phyloP scores from a whole-genome alignment of 2,888 invertebrate genomes.

The Phengaris arion region DNA sequence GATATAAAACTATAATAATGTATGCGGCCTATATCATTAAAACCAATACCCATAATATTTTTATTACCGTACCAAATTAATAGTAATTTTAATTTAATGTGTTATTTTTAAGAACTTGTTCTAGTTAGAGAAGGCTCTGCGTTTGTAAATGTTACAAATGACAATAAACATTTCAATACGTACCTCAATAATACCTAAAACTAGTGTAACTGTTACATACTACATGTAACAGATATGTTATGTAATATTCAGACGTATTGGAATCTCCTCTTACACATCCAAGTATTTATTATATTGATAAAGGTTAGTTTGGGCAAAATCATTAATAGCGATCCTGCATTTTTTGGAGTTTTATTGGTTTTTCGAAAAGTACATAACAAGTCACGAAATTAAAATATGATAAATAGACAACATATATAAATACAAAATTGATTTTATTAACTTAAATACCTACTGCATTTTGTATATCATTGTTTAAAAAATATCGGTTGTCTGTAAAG shows the following conservation, averaged over 20 bases:
- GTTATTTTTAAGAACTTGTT: slow-evolving; percentile 28
- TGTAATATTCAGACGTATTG: neutral
- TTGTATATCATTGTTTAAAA: too few species aligned
- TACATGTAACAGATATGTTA: neutral
- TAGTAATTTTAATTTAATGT: slow-evolving; percentile 11
- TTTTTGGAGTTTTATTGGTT: too few species aligned
- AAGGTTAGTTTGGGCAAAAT: neutral
- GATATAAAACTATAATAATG: neutral
- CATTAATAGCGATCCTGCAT: too few species aligned
- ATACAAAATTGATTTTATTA: too few species aligned
- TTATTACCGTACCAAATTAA: slow-evolving; percentile 15
- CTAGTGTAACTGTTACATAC: neutral
- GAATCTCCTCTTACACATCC: neutral
- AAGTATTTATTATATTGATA: neutral
- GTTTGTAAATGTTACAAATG: slow-evolving; percentile 3
- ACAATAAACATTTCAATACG: neutral
- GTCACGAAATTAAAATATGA: too few species aligned
- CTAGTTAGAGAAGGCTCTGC: slow-evolving; percentile 30
- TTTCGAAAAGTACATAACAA: too few species aligned
- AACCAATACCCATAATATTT: neutral
- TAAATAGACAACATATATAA: too few species aligned
- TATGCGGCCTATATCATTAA: neutral
- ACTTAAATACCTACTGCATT: too few species aligned
- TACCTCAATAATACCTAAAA: neutral
- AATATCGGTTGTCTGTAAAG: too few species aligned